Evolutionary conservation across 2,797 vertebrate genomes (phyloP).

Genomic region (Syndactyla subalaris): DNA sequence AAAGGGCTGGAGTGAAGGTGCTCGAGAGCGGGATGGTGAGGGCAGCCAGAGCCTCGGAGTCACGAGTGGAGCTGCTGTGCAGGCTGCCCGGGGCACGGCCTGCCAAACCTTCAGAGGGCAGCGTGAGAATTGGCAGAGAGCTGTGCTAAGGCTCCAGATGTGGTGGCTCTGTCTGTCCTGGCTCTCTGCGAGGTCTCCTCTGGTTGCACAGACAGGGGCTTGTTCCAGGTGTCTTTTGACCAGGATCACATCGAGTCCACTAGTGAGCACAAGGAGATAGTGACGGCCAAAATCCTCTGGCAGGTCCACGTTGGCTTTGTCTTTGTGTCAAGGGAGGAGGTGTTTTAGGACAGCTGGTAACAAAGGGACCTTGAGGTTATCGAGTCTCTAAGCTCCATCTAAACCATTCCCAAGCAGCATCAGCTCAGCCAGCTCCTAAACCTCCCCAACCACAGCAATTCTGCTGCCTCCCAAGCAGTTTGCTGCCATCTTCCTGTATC

Average conservation of each 20-base stretch:
- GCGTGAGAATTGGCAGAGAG: not conserved
- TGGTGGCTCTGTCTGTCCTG: not conserved
- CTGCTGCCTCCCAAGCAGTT: not conserved
- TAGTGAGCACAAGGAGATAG: not conserved
- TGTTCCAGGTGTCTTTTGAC: not conserved
- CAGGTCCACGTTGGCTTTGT: not conserved
- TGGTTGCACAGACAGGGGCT: not conserved
- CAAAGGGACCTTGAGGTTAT: not conserved
- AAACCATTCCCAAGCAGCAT: not conserved
- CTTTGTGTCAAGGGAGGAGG: not conserved
- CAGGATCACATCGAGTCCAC: fast-evolving
- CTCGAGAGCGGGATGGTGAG: not conserved
- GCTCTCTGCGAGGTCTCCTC: not conserved
- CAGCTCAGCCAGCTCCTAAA: not conserved
- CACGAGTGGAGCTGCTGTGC: not conserved
- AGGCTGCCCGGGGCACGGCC: not conserved
- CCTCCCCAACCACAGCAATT: not conserved
- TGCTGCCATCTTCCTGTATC: not conserved
- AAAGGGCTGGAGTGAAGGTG: not conserved
- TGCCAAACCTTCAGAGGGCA: not conserved
- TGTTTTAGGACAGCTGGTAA: not conserved
- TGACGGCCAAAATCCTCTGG: not conserved
- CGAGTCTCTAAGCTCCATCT: not conserved
- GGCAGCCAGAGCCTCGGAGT: not conserved
- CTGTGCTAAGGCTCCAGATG: not conserved